Conservation (phyloP, 2,888 invertebrate genomes). For the Phorcus lineatus region DNA sequence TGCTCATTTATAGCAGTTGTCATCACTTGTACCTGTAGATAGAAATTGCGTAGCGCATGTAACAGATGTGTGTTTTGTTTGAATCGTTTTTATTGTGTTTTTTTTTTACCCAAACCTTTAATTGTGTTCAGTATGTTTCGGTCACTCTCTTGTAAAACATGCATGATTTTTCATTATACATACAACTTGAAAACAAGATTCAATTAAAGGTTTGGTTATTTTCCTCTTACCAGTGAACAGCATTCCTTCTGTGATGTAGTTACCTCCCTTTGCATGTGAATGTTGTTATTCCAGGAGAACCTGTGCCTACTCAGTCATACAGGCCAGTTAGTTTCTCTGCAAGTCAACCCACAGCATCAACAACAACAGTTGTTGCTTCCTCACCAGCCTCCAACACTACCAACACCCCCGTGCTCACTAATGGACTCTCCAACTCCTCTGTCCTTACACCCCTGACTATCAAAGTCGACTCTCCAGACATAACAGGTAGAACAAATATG, state of each 20-base stretch:
- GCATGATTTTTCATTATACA: too few species aligned
- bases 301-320: background rate
- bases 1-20: too few species aligned
- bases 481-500: background rate
- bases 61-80: too few species aligned
- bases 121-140: too few species aligned
- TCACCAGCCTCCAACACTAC: background rate
- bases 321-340: background rate
- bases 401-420: background rate
- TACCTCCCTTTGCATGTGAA: slow-evolving; percentile 15
- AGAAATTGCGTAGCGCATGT: too few species aligned
- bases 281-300: background rate
- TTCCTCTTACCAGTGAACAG: too few species aligned
- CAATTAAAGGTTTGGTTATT: too few species aligned
- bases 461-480: background rate
- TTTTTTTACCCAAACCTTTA: too few species aligned
- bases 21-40: too few species aligned
- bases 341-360: background rate
- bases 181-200: too few species aligned
- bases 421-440: background rate
- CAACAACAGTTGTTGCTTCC: background rate
- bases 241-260: background rate
- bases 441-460: background rate
- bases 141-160: too few species aligned
- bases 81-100: too few species aligned